Evolutionary conservation across 1,140 invertebrate genomes (phyloP), one percentile per base, ranked within the genome.

Genomic region (Drosophila nigromelanica): DNA sequence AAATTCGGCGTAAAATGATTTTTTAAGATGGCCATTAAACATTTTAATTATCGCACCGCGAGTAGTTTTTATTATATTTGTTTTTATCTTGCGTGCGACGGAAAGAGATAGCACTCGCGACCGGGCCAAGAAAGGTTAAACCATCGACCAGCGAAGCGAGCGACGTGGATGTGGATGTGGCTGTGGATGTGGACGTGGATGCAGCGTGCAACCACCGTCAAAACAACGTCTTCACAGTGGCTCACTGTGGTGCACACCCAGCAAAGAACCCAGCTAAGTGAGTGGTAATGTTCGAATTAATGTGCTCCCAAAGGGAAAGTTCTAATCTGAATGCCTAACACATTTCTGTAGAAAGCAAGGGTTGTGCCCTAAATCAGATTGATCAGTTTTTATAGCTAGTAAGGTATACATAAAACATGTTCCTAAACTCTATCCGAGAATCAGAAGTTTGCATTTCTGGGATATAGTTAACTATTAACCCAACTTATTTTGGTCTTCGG

Each of bases 1-100:
- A 78, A 86, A 86, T 86, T 86, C 82, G 82, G 78, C 68, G 78
- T 86, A 86, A 86, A 89, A 82, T 87, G 64, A 79, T 87, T 73
- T 89, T 78, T 82, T 70, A 82, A 87, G 76, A 73, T 87, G 82
- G 58, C 70, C 66, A 87, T 87, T 87, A 87, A 87, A 81, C 76
- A 87, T 87, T 87, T 87, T 87, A 81, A 87, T 87, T 87, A 87
- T 87, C 76, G 68, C 62, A 50, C 47, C 50, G 60, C 48, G 40
- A 50, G 61, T 71, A 56, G 66, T 67, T 70, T 78, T 80, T 69
- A 10, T 61, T 63, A 47, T 82, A 33, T 67, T 60, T 54, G 43
- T 62, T 56, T 54, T 60, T 75, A 14, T 63, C 52, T 48, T 8
- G 18, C 74, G 37, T n/a, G 48, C 1, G 21, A 15, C 12, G 5